A percentile compares a stretch with the other conserved stretches of the same genome.
These are phyloP conservation scores for Zaprionus lachaisei DNA, from an alignment of 1,140 invertebrate genomes.

Conservation along the genomic window DNA sequence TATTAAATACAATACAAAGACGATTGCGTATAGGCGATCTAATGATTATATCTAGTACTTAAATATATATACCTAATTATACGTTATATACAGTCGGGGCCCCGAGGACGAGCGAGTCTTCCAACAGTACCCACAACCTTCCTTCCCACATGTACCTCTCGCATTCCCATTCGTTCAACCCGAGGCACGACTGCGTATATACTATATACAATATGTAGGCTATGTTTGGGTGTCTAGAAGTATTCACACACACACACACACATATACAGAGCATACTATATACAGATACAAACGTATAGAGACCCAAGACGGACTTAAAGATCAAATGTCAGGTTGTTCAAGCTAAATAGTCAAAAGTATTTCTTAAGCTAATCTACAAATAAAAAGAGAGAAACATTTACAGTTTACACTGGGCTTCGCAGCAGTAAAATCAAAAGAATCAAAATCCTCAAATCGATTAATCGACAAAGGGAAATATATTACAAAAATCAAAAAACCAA, in stretches of 20 bases:
- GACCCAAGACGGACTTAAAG: conserved; percentile 49
- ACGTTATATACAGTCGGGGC: conserved; percentile 1
- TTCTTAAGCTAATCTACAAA: conserved; percentile 45
- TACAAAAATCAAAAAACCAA: conserved; percentile 51
- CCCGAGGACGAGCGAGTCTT: not conserved
- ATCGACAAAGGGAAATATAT: conserved; percentile 30
- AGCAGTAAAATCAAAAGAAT: conserved; percentile 82
- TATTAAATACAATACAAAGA: conserved; percentile 61
- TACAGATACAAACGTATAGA: conserved; percentile 10
- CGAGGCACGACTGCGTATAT: conserved; percentile 6
- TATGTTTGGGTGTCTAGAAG: conserved; percentile 51
- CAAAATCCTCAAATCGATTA: conserved; percentile 31
- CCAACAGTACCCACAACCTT: conserved; percentile 1
- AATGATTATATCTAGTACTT: conserved; percentile 27
- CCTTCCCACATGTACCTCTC: not conserved
- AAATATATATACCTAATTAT: conserved; percentile 14
- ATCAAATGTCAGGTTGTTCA: conserved; percentile 66
- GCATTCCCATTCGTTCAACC: not conserved
- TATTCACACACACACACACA: conserved; percentile 6
- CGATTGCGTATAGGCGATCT: conserved; percentile 23
- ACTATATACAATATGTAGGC: conserved; percentile 25
- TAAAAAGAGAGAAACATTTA: conserved; percentile 44
- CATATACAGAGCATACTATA: conserved; percentile 3
- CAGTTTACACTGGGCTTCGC: conserved; percentile 82
- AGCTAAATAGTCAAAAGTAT: conserved; percentile 57